Conservation (phyloP, 2,888 invertebrate species). For the Ectemnius continuus region DNA sequence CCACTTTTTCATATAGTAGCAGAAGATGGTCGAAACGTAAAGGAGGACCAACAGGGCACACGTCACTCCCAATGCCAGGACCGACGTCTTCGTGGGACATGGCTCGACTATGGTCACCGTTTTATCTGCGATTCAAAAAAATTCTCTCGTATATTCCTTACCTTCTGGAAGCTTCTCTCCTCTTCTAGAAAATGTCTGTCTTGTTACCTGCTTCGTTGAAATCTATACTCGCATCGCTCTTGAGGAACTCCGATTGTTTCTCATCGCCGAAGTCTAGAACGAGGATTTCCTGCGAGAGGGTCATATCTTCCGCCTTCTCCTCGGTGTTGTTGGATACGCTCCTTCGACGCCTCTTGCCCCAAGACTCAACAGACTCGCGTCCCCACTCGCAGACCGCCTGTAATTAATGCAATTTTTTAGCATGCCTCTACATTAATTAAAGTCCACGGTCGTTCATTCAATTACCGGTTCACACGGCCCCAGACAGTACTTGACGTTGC, state of each 20-base stretch:
- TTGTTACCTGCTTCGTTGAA: slow-evolving; percentile 78
- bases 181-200: background rate
- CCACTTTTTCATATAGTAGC: slow-evolving; percentile 96
- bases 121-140: slow-evolving; percentile 83
- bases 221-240: slow-evolving; percentile 85
- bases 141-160: background rate
- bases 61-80: slow-evolving; percentile 93
- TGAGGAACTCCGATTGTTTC: slow-evolving; percentile 89
- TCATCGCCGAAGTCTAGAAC: slow-evolving; percentile 96
- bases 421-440: too few species aligned
- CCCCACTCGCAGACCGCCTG: slow-evolving; percentile 95
- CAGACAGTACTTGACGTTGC: slow-evolving; percentile 96
- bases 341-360: slow-evolving; percentile 91
- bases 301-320: slow-evolving; percentile 90
- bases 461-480: slow-evolving; percentile 95
- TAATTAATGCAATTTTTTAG: slow-evolving; percentile 8
- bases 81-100: slow-evolving; percentile 94
- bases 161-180: too few species aligned
- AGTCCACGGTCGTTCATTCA: background rate
- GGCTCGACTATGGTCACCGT: slow-evolving; percentile 94
- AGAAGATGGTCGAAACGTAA: slow-evolving; percentile 94
- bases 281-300: slow-evolving; percentile 94
- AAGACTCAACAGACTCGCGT: slow-evolving; percentile 92
- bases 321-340: slow-evolving; percentile 84
- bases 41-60: slow-evolving; percentile 93